Evolutionary conservation across 2,888 invertebrate genomes (phyloP).

Genomic region (Automeris io): DNA sequence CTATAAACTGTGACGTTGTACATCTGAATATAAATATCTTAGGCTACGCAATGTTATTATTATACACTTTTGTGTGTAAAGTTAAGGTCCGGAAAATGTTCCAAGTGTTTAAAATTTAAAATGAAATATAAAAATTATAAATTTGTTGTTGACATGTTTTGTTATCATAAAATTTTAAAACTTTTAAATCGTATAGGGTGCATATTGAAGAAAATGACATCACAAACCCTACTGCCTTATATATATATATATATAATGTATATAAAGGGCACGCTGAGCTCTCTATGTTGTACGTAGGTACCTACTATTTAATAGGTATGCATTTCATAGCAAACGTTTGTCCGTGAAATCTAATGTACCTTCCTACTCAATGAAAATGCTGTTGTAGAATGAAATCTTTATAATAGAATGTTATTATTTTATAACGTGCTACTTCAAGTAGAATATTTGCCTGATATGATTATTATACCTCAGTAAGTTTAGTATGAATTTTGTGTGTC

Average conservation of each 20-base stretch:
- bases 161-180: conserved; percentile 28
- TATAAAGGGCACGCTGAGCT: conserved; percentile 47
- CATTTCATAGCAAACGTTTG: conserved; percentile 45
- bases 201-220: conserved; percentile 32
- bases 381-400: conserved; percentile 43
- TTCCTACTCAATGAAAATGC: conserved; percentile 34
- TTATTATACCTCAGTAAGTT: conserved; percentile 73
- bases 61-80: conserved; percentile 34
- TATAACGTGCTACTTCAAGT: conserved; percentile 55
- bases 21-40: conserved; percentile 55
- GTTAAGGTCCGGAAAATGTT: conserved; percentile 66
- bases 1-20: conserved; percentile 50
- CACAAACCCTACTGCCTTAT: conserved; percentile 40
- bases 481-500: conserved; percentile 67
- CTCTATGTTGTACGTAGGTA: conserved; percentile 40
- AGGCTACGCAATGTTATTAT: conserved; percentile 59
- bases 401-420: conserved; percentile 48
- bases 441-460: conserved; percentile 65
- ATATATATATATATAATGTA: no score
- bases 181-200: conserved; percentile 10
- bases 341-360: conserved; percentile 33
- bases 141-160: conserved; percentile 44
- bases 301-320: conserved; percentile 32
- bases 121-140: conserved; percentile 40
- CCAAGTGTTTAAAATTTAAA: conserved; percentile 54